These are phyloP conservation scores for Mionectes macconnelli DNA, from an alignment of 2,113 vertebrate genomes.

Conservation along the genomic window DNA sequence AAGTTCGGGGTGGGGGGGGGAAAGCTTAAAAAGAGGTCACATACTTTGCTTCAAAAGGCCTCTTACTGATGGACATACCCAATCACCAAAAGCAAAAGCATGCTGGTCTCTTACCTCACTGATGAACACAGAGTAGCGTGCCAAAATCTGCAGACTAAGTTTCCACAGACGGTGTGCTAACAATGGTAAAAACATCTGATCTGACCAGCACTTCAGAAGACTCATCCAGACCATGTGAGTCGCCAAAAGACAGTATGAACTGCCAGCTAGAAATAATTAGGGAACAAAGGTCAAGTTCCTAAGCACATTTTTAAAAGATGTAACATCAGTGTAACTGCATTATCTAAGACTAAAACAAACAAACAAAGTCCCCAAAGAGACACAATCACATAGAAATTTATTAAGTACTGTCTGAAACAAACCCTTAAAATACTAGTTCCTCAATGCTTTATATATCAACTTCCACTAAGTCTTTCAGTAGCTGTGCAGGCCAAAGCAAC, in stretches of 20 bases:
- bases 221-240: constrained; percentile 86
- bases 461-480: neutral
- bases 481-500: neutral
- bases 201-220: constrained; percentile 87
- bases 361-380: neutral
- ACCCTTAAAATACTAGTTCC: neutral
- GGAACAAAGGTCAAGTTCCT: neutral
- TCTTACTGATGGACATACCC: neutral
- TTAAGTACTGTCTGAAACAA: neutral
- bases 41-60: neutral
- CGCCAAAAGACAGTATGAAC: constrained; percentile 83
- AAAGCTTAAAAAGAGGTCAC: neutral
- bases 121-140: constrained; percentile 87
- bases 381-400: neutral
- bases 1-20: neutral
- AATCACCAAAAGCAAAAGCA: neutral
- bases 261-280: constrained; percentile 73
- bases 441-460: neutral
- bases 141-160: constrained; percentile 87
- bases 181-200: constrained; percentile 83
- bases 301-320: neutral
- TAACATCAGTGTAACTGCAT: neutral
- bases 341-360: neutral
- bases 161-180: constrained; percentile 93
- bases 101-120: constrained; percentile 79